phyloP scores from a whole-genome alignment of 2,797 vertebrate species.

The Mionectes olivaceus region DNA sequence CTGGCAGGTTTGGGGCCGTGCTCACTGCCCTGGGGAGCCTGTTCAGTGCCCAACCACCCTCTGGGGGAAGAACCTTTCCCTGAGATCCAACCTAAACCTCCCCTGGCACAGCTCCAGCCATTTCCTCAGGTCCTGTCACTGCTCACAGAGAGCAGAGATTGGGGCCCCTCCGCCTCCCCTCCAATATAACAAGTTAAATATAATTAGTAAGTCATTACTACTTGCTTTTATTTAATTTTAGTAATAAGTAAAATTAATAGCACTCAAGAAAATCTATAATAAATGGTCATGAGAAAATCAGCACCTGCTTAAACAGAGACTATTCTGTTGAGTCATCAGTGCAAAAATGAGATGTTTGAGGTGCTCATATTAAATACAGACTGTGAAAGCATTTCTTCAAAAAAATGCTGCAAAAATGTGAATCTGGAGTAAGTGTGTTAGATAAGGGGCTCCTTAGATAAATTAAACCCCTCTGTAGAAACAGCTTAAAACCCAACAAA shows the following conservation, averaged over 20 bases:
- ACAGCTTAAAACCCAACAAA: background rate
- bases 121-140: background rate
- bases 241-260: background rate
- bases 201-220: background rate
- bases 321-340: background rate
- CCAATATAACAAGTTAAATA: background rate
- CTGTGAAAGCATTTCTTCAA: background rate
- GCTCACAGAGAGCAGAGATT: background rate
- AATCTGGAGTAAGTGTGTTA: rapidly evolving
- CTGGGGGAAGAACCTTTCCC: background rate
- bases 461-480: background rate
- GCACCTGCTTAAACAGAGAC: background rate
- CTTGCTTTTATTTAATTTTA: background rate
- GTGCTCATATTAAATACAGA: background rate
- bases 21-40: background rate
- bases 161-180: background rate
- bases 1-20: rapidly evolving
- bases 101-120: rapidly evolving
- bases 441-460: background rate
- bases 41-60: background rate
- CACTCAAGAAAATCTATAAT: background rate
- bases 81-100: rapidly evolving
- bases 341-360: background rate
- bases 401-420: background rate
- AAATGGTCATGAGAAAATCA: background rate